phyloP scores from a whole-genome alignment of 2,888 invertebrate genomes.

The Calameuta pallipes region DNA sequence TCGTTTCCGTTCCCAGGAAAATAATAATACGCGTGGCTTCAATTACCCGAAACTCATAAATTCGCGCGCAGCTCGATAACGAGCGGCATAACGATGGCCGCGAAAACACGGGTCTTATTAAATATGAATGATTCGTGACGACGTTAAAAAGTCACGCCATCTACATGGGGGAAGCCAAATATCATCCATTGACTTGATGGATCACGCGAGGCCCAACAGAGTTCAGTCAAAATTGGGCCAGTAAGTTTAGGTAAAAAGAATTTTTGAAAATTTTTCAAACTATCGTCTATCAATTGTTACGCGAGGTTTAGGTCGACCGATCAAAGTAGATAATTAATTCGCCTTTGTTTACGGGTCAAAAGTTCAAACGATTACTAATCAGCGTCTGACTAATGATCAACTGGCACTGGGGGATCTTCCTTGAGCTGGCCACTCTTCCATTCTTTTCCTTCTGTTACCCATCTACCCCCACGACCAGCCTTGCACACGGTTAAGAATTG shows the following conservation, averaged over 20 bases:
- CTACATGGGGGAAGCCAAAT: background rate
- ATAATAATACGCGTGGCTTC: background rate
- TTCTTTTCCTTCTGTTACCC: background rate
- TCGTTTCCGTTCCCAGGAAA: background rate
- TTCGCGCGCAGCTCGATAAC: background rate
- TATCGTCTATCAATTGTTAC: background rate
- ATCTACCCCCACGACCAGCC: background rate
- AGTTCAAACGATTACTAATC: conserved; percentile 30
- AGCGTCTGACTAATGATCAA: conserved; percentile 31
- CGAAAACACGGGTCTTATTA: background rate
- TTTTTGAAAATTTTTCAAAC: background rate
- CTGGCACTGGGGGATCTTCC: background rate
- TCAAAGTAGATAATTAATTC: conserved; percentile 23
- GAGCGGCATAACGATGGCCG: background rate
- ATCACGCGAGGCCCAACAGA: background rate
- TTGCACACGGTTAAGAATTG: background rate
- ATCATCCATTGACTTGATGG: background rate
- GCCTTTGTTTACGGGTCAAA: conserved; percentile 9
- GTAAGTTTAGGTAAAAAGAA: background rate
- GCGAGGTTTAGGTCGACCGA: background rate
- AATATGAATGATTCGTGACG: background rate
- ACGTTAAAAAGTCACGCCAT: background rate
- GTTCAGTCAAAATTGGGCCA: background rate
- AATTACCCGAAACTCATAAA: background rate
- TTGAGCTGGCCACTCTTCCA: background rate